Evolutionary conservation across 1,140 invertebrate genomes (phyloP).

Genomic region (Acyrthosiphon pisum): DNA sequence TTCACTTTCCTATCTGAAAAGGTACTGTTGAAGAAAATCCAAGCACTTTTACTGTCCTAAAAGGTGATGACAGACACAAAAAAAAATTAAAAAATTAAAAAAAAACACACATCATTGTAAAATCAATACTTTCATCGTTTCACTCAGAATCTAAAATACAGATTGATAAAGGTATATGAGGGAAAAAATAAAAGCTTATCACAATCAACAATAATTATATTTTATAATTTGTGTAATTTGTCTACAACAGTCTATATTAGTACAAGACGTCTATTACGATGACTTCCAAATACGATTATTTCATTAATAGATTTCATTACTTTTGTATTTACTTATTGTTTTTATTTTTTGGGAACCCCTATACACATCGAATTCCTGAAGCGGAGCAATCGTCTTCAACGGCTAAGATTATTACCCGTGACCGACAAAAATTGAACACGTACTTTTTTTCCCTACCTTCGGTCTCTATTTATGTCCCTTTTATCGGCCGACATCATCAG

Average conservation of each 20-base stretch:
- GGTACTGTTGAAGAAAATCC: no score
- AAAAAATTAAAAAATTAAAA: no score
- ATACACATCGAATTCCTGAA: constrained; percentile 48
- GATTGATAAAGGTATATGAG: not conserved
- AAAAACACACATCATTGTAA: no score
- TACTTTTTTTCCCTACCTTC: constrained; percentile 34
- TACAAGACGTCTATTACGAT: not conserved
- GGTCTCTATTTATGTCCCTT: not conserved
- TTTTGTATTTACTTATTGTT: not conserved
- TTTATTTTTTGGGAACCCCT: constrained; percentile 42
- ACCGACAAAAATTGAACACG: constrained; percentile 54
- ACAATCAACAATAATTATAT: not conserved
- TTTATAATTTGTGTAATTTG: not conserved
- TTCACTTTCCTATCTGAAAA: no score
- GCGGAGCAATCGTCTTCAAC: constrained; percentile 39
- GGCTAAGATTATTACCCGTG: constrained; percentile 54
- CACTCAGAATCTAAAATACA: no score
- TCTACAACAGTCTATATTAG: not conserved
- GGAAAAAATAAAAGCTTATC: not conserved
- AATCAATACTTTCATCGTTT: no score
- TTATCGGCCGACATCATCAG: constrained; percentile 56
- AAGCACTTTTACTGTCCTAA: no score
- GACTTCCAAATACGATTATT: no score
- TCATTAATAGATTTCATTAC: not conserved
- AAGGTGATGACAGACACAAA: no score